Percentiles rank a stretch among this genome's conserved stretches.
phyloP scores from a whole-genome alignment of 2,113 vertebrate species.

The Pelmatolapia mariae region DNA sequence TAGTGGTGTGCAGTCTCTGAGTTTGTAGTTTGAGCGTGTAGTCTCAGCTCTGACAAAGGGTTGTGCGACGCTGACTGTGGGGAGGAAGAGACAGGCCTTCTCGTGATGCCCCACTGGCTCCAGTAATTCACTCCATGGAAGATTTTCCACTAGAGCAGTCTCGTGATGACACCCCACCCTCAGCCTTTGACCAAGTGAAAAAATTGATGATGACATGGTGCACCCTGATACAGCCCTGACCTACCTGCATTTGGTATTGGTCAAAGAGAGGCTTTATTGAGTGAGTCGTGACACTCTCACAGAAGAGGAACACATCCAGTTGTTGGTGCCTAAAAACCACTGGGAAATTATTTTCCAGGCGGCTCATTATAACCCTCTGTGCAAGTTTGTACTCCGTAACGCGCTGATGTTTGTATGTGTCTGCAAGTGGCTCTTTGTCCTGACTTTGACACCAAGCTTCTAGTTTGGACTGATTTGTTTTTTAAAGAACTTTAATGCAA shows the following conservation, averaged over 20 bases:
- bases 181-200: neutral
- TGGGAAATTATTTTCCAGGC: neutral
- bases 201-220: neutral
- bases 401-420: neutral
- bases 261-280: neutral
- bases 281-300: neutral
- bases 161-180: neutral
- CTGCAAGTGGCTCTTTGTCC: neutral
- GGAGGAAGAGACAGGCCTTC: neutral
- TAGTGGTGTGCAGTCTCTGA: neutral
- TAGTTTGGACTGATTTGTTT: neutral
- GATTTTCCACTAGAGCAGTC: neutral
- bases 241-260: neutral
- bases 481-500: neutral
- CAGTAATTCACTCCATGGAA: neutral
- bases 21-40: neutral
- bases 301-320: neutral
- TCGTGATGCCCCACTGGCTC: neutral
- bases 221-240: neutral
- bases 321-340: neutral
- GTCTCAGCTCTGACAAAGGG: neutral
- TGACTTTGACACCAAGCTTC: neutral
- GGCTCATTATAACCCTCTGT: neutral
- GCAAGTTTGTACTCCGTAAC: neutral
- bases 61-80: neutral